Evolutionary conservation across 2,113 vertebrate genomes (phyloP).

Genomic region (Gymnogyps californianus): DNA sequence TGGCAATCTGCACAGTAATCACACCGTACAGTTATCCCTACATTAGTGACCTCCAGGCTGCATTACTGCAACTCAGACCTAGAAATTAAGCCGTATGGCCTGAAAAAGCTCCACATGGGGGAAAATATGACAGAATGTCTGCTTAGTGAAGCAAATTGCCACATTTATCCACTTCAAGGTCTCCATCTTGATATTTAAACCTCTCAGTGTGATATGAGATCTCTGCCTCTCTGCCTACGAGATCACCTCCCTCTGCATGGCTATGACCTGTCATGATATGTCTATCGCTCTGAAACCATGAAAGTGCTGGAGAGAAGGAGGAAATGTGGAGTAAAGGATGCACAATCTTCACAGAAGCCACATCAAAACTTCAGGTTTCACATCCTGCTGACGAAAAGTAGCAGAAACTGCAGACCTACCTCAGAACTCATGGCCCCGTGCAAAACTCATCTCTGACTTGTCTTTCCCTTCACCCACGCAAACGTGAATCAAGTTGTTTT

Average conservation of each 20-base stretch:
- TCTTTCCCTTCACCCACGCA: neutral
- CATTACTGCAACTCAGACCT: constrained; percentile 37
- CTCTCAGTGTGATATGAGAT: constrained; percentile 12
- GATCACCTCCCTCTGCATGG: neutral
- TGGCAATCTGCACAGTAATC: constrained; percentile 16
- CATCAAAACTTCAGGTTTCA: neutral
- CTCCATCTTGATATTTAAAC: constrained; percentile 39
- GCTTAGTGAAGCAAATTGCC: constrained; percentile 32
- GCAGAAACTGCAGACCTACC: neutral
- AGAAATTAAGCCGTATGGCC: constrained; percentile 2
- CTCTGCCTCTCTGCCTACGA: neutral
- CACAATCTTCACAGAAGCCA: neutral
- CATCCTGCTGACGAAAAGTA: neutral
- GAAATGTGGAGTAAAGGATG: neutral
- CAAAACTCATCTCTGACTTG: neutral
- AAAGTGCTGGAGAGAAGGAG: neutral
- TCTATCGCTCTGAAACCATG: neutral
- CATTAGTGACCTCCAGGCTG: constrained; percentile 60
- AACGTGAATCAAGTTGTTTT: constrained; percentile 12
- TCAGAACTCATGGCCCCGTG: neutral
- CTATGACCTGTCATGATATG: neutral
- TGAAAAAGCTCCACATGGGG: constrained; percentile 14
- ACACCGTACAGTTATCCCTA: constrained; percentile 30
- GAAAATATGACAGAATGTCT: neutral
- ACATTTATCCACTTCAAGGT: constrained; percentile 40